Evolutionary conservation across 2,888 invertebrate genomes (phyloP), one percentile per base, ranked within the genome.

Genomic region (Rhamphomyia laevipes): DNA sequence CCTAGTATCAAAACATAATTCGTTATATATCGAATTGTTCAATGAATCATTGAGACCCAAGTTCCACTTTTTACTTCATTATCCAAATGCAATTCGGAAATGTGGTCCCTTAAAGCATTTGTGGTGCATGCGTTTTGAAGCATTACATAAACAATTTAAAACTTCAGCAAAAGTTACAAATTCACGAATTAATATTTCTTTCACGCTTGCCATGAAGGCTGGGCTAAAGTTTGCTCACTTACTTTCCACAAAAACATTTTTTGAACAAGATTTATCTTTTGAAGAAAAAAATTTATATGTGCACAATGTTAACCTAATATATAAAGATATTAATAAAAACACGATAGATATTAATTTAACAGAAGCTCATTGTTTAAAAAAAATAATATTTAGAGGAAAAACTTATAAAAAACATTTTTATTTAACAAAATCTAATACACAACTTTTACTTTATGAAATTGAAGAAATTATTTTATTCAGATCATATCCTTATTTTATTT

Each of bases 31-130:
- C 16, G 35, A 46, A 31, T 47, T 52, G 16, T 54, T 50, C 43
- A 51, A 49, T 33, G 50, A 52, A 33, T 11, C 7, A 41, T 30
- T 53, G 12, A 53, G 53, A 43, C 53, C 52, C 4, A 55, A 55
- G 23, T 49, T 49, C 16, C 47, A 55, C 27, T 52, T 55, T 41
- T 17, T 52, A 2, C 27, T 51, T 7, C 52, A 53, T 37, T 55
- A 51, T 40, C n/a, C 45, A 5, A 47, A 35, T 10, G 53, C 51
- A 15, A 55, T 53, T 11, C 27, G 37, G 45, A 53, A 48, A 46
- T 53, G 51, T 43, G 50, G 47, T 4, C 54, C 53, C 2, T 41
- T 50, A 30, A 52, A 50, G 46, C 48, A 49, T 16, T 4, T 48
- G 7, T 52, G 54, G 51, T 13, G 45, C 11, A 51, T 52, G 49